These are phyloP conservation scores for Chloroceryle amazona DNA, from an alignment of 2,797 vertebrate species.

Conservation along the genomic window DNA sequence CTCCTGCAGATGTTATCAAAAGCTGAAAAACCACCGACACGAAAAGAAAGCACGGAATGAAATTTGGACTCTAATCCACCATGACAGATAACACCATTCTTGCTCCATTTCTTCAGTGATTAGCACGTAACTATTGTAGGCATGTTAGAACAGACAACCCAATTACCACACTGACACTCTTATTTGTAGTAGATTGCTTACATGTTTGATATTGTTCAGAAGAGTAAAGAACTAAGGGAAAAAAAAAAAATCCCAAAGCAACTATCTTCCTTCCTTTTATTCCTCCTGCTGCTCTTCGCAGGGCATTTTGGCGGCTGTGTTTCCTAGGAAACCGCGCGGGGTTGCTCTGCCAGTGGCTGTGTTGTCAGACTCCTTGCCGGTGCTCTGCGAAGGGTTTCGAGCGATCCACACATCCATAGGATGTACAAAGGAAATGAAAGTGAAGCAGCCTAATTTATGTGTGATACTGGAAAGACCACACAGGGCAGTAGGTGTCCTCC, in stretches of 20 bases:
- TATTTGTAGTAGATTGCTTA: background rate
- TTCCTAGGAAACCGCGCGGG: constrained; percentile 68
- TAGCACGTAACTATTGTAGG: background rate
- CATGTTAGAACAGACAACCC: background rate
- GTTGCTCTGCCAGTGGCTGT: background rate
- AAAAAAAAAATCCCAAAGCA: background rate
- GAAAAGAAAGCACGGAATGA: background rate
- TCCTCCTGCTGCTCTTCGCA: background rate
- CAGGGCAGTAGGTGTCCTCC: background rate
- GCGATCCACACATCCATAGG: rapidly evolving
- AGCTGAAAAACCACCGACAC: background rate
- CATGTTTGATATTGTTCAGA: background rate
- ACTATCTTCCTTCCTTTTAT: background rate
- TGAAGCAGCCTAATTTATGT: background rate
- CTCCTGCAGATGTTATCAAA: background rate
- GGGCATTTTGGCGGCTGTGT: background rate
- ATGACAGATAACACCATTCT: background rate
- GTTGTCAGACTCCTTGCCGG: background rate
- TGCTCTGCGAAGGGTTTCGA: constrained; percentile 1
- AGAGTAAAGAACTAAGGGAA: background rate
- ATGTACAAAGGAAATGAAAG: background rate
- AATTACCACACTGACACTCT: background rate
- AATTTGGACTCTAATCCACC: background rate
- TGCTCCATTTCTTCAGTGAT: background rate
- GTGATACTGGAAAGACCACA: background rate